Conservation (phyloP, 2,888 invertebrate genomes). For the Eueremaeus valkanovi region DNA sequence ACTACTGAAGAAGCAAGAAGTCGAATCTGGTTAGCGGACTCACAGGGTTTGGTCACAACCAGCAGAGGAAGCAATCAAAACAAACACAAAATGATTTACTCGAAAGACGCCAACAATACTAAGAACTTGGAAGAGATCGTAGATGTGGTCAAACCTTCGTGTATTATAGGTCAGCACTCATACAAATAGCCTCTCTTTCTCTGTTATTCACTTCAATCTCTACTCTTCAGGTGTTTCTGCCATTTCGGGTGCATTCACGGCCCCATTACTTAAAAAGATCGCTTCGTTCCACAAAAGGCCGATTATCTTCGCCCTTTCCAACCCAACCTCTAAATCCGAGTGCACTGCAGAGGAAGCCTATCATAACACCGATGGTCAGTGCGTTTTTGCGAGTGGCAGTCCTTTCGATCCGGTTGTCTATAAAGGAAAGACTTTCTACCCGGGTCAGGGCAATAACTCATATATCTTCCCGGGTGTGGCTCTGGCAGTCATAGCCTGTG, state of each 20-base stretch:
- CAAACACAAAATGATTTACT: conserved; percentile 72
- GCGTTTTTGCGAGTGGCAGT: conserved; percentile 91
- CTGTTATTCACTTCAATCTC: conserved; percentile 12
- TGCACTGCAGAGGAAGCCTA: conserved; percentile 99
- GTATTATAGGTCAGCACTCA: conserved; percentile 71
- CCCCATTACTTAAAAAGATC: conserved; percentile 80
- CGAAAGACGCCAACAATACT: conserved; percentile 70
- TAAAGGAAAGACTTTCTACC: conserved; percentile 72
- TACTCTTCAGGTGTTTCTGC: conserved; percentile 75
- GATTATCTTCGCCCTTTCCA: conserved; percentile 94
- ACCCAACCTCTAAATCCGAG: conserved; percentile 96
- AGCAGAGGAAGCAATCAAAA: conserved; percentile 57
- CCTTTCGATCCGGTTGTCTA: conserved; percentile 83
- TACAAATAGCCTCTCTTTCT: neutral
- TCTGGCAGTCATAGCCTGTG: conserved; percentile 84
- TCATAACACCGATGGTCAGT: conserved; percentile 75
- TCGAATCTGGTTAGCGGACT: conserved; percentile 93
- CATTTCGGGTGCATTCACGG: conserved; percentile 86
- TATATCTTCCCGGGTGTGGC: conserved; percentile 96
- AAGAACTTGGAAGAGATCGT: conserved; percentile 77
- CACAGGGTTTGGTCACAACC: conserved; percentile 79
- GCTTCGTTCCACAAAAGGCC: conserved; percentile 74
- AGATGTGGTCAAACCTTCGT: conserved; percentile 72
- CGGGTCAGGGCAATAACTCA: conserved; percentile 97
- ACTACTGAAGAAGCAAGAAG: conserved; percentile 68